Conservation (phyloP, 2,113 vertebrate genomes). For the Barnardius zonarius region DNA sequence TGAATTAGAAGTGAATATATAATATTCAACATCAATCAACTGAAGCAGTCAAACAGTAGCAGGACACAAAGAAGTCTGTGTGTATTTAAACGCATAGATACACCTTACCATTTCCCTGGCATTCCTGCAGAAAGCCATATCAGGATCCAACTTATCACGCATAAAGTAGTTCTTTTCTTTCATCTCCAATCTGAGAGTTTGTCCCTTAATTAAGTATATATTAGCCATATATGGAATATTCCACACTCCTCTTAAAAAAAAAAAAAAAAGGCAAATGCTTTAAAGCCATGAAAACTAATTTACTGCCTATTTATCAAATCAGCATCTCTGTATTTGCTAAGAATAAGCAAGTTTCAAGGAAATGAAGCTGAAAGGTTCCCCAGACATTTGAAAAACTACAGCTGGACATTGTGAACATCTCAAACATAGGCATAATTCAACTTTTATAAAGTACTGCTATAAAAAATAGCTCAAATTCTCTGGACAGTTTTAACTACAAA, state of each 20-base stretch:
- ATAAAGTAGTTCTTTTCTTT: slow-evolving; percentile 92
- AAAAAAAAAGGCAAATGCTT: not conserved
- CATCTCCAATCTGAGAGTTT: slow-evolving; percentile 85
- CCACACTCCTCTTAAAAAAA: slow-evolving; percentile 84
- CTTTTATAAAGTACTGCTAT: not conserved
- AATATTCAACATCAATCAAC: slow-evolving; percentile 26
- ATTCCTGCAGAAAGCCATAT: slow-evolving; percentile 94
- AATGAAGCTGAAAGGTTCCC: not conserved
- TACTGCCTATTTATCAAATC: not conserved
- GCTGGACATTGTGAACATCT: not conserved
- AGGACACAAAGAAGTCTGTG: not conserved
- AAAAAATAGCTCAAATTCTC: not conserved
- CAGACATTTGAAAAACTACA: slow-evolving; percentile 20
- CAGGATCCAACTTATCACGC: slow-evolving; percentile 91
- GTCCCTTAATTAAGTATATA: slow-evolving; percentile 90
- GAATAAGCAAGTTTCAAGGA: not conserved
- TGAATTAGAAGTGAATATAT: slow-evolving; percentile 43
- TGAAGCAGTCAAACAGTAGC: slow-evolving; percentile 16
- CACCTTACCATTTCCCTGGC: slow-evolving; percentile 90
- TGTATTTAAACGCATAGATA: not conserved
- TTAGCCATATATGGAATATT: slow-evolving; percentile 96
- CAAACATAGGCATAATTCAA: not conserved
- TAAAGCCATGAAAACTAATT: not conserved
- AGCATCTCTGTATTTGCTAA: not conserved
- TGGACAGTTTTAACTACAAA: not conserved